Evolutionary conservation across 2,888 invertebrate genomes (phyloP), one percentile per base, ranked within the genome.

Genomic region (Cephus spinipes): DNA sequence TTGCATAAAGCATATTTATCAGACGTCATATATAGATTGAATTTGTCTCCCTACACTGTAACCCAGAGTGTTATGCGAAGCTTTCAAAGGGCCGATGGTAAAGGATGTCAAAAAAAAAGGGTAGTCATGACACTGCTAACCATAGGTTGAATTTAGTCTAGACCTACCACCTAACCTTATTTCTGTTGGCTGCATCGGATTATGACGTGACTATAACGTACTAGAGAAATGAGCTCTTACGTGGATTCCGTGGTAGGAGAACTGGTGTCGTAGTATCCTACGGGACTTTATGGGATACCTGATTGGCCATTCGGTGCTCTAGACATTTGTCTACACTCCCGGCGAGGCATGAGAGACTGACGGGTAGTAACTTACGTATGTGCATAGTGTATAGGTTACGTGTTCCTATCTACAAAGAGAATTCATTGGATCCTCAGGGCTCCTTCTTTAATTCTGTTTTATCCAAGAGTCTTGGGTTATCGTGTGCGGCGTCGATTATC

Each of bases 1-100:
- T 55, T 55, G 55, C 23, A 55, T 32, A 89, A 80, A 81, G 82
- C 76, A 78, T 78, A 78, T 78, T 78, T 75, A 55, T 75, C 40
- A 73, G 75, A 31, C 75, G 31, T 68, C 69, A 76, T 40, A 73
- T 76, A 78, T 78, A 76, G 78, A 78, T 78, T 78, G 78, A 78
- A 78, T 78, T 78, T 78, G 73, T 78, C 78, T 75, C 78, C 30
- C 32, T 33, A 40, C 74, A 40, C 77, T n/a, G 34, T 15, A 34
- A 3, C n/a, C 9, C 40, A 33, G 31, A 55, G 55, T 68, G 31
- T 33, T 31, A 34, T 12, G 23, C 55, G 23, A 55, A 23, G 55
- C 40, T 30, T 33, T 55, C 23, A 23, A 55, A 55, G 55, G 55
- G 55, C 55, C 9, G 9, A 23, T 55, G 55, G 23, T 55, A 23